A percentile compares a stretch with the other conserved stretches of the same genome.
phyloP scores from a whole-genome alignment of 35 echinoderm and acorn worm species.

The Anneissia japonica region DNA sequence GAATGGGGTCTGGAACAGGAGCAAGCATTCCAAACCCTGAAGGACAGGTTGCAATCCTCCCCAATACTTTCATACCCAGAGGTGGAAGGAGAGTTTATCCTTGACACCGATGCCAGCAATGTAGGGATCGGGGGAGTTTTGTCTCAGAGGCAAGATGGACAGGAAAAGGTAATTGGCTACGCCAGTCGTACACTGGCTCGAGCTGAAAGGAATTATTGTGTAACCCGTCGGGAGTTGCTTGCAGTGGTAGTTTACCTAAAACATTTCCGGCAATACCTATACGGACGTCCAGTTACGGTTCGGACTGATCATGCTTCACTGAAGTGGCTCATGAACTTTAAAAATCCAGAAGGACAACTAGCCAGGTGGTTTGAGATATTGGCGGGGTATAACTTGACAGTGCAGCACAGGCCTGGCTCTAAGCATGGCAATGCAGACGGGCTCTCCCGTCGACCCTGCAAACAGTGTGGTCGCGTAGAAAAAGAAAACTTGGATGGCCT shows the following conservation, averaged over 20 bases:
- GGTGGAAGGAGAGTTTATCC: neutral
- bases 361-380: constrained; percentile 2
- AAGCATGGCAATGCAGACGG: neutral
- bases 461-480: too few relatives aligned
- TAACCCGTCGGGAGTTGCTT: constrained; percentile 3
- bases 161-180: constrained; percentile 1
- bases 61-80: neutral
- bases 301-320: constrained; percentile 16
- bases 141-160: constrained; percentile 7
- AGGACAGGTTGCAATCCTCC: neutral
- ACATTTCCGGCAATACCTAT: constrained; percentile 1
- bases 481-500: too few relatives aligned
- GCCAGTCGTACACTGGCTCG: neutral
- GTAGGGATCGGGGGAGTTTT: constrained; percentile 9
- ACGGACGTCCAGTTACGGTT: neutral
- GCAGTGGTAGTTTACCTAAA: neutral
- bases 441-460: too few relatives aligned
- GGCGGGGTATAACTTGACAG: neutral
- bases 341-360: constrained; percentile 6
- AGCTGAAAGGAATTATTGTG: constrained; percentile 17
- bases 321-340: neutral
- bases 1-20: neutral
- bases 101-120: constrained; percentile 26
- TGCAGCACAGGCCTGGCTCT: neutral
- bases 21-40: neutral